Base-by-base conservation (phyloP, 1,140 invertebrate genomes). In the Pseudomyrmex sp. region DNA sequence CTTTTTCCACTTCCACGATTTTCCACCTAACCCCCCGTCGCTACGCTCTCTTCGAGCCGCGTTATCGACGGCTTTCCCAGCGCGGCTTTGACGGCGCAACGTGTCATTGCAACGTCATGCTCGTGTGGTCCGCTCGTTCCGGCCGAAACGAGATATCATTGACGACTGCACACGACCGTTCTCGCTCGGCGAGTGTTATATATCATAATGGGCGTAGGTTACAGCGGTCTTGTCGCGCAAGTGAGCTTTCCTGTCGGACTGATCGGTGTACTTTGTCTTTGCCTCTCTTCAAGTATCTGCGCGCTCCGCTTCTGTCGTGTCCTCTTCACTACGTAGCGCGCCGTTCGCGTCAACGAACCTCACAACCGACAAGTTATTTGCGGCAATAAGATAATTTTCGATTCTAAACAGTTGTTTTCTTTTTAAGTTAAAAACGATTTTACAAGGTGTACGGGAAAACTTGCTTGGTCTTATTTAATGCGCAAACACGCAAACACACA, bases 91-190 rank as follows among this genome's bases (percentile, higher is more conserved):
- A 69, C n/a, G 52, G 50, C 50, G 15, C 23, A 58, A 56, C 65
- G 62, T 62, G 84, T 83, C 85, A 87, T 35, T 50, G 65, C 59
- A 50, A 58, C 48, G 35, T 58, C 7, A 35, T 50, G 73, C 54
- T 58, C 61, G 66, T 62, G 68, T 62, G 70, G 69, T 61, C 79
- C 72, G 82, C 62, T 68, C 50, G 44, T 65, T 70, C 65, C 88
- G 75, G 59, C 54, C 26, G 90, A 91, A 92, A 92, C 84, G 87
- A 87, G 91, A 92, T 92, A 92, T 83, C 84, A 86, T 92, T 91
- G 90, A 85, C 75, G 56, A 83, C 58, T 77, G 68, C 61, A 35
- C 5, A 35, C 75, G 46, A 62, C 61, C 62, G 62, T 18, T 50
- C 56, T 15, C 52, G 44, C 35, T 35, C 35, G 66, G 62, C 74